Base-by-base conservation (phyloP, 2,888 invertebrate genomes). In the Alsophila aescularia region DNA sequence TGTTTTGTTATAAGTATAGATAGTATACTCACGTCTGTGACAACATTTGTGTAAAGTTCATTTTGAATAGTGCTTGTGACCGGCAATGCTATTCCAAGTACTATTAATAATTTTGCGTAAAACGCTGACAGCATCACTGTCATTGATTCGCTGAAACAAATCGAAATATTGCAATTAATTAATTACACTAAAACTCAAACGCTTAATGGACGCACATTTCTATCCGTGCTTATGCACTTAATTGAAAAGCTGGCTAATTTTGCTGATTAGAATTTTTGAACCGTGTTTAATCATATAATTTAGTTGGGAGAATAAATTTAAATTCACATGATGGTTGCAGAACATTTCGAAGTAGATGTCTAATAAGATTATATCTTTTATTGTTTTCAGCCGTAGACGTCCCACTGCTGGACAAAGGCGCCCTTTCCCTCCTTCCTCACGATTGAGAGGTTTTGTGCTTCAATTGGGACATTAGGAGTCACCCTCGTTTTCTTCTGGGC, bases 21-120 rank as follows among this genome's bases (percentile, higher is more conserved):
- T 1, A 29, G 8, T 36, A 34, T 73, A 83, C 91, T 87, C 72
- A 90, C 91, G 64, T 91, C 91, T 16, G 90, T 83, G 16, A 81
- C 81, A 36, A 90, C 70, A 64, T 86, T 90, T 2, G 85, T 92
- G 80, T 76, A 90, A 62, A 88, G 76, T 62, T 93, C 89, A 68
- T 92, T 92, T 55, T 93, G 93, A 69, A 94, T 93, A 34, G 93
- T 93, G 79, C 94, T 94, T 0, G 94, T 93, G 37, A 95, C 79
- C 0, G 94, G 94, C 42, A 95, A 85, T 4, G 94, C 93, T 60
- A 93, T 85, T 37, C 94, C 94, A 80, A 94, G 85, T 54, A 94
- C 93, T 66, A 94, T 93, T 77, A 95, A 80, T 66, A 94, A 83
- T 79, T 94, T 93, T 16, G 93, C 94, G 75, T 95, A 95, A 75